Conservation (phyloP, 2,888 invertebrate species). For the Callinectes sapidus region DNA sequence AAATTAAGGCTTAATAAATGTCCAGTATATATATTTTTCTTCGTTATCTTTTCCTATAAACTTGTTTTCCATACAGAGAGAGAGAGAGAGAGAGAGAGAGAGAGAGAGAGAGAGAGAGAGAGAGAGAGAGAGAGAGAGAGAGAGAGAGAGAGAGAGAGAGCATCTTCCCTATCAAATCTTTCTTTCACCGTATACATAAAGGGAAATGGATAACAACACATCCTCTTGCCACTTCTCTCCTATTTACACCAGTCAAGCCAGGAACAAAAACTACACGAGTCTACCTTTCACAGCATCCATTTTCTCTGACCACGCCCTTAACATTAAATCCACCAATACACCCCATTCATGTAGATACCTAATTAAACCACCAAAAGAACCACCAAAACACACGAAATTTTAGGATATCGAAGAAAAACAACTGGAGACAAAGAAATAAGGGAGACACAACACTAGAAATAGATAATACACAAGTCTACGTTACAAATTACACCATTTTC, state of each 20-base stretch:
- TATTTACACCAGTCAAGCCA: too few species aligned
- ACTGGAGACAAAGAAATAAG: too few species aligned
- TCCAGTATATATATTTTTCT: background rate
- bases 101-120: slow-evolving; percentile 31
- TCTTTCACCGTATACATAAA: too few species aligned
- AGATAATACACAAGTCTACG: background rate
- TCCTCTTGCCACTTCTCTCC: too few species aligned
- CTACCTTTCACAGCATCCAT: background rate
- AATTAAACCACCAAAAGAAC: too few species aligned
- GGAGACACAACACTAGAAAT: background rate
- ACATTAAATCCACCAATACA: background rate
- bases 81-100: background rate
- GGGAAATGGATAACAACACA: too few species aligned
- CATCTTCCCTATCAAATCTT: too few species aligned
- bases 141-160: background rate
- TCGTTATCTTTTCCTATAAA: background rate
- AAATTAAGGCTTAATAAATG: background rate
- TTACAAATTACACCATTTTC: background rate
- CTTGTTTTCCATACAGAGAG: too few species aligned
- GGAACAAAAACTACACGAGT: background rate
- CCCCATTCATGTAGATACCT: too few species aligned
- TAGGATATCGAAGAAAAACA: too few species aligned
- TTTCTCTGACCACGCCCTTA: background rate
- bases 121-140: background rate
- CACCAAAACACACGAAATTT: too few species aligned